Evolutionary conservation across 2,888 invertebrate genomes (phyloP), one percentile per base, ranked within the genome.

Genomic region (Aspidapion aeneum): DNA sequence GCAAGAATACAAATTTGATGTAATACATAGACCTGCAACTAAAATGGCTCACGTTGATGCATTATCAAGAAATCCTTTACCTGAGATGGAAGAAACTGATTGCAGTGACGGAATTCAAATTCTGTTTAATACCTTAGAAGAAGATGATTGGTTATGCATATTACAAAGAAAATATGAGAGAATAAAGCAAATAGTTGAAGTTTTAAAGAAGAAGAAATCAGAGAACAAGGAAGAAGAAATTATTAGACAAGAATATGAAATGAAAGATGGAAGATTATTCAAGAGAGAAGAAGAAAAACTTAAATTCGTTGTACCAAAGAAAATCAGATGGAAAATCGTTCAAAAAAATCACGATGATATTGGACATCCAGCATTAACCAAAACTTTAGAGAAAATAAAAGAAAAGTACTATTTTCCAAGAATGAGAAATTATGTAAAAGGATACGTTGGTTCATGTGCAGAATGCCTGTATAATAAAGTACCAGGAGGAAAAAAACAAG

Each of bases 11-110:
- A 56, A 9, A 21, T 56, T 56, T 56, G 22, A 58, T 22, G 60
- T 68, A 17, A 35, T 57, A 56, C 66, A 68, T 49, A 60, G 55
- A 50, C 55, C 66, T n/a, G 66, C 67, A 16, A 48, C 55, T 1
- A 64, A 66, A 57, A 75, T 78, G 73, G 16, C 58, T 54, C 76
- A 77, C 62, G 75, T 75, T 0, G 76, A 77, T 35, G 66, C 74
- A 49, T 62, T 75, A 61, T 73, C 71, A 64, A 17, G 75, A 64
- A 64, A 60, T 21, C 70, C 48, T 19, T 1, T 16, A 2, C 18
- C 5, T 52, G 52, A 52, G 17, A 52, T n/a, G 7, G 52, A 52
- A 52, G 19, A 52, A 52, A 52, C 52, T 18, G 52, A 52, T 52
- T 52, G 52, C n/a, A n/a, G 7, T 9, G 35, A 35, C 12, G 35